Base-by-base conservation (phyloP, 2,797 vertebrate species). In the Lepus townsendii region DNA sequence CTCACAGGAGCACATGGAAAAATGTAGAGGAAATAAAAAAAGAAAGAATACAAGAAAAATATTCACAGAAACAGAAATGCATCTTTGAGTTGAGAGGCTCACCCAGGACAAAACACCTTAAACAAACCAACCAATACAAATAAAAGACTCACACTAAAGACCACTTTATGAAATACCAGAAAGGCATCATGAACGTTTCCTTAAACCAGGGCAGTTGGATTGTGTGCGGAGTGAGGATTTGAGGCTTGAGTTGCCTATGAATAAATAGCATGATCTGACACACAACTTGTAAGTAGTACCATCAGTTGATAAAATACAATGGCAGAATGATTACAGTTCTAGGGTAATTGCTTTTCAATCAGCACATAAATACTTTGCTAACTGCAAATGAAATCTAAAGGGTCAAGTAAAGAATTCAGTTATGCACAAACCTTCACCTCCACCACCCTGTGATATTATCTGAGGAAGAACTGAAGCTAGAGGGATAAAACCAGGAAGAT, bases 11-110 rank as follows among this genome's bases (percentile, higher is more conserved):
- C 66, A 47, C 5, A 60, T 16, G 32, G 66, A 65, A 72, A 78
- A 83, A 57, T 27, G 30, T 3, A 35, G 32, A 50, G 8, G 22
- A 12, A 14, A 42, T 35, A 65, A 35, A 79, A 72, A 79, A 66
- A 35, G 79, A 79, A 92, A 71, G 63, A 47, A 83, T 9, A 84
- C 4, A 84, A 89, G 24, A 71, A 89, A 90, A 77, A 1, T 93
- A 3, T 72, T 82, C 16, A 78, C 24, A 82, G 11, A 8, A 52
- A 82, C 66, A 84, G 57, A 78, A 52, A 50, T 0, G 63, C 24
- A 83, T 10, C 62, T 88, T 82, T 54, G 82, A 54, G 30, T 2
- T 63, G 35, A 88, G 54, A 82, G 32, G 30, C 47, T 77, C 26
- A 71, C 9, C 32, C 50, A 88, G 27, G 7, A 84, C 72, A 26